These are phyloP conservation scores for Ditylenchus weischeri DNA, from an alignment of 2,888 invertebrate species.

Conservation along the genomic window DNA sequence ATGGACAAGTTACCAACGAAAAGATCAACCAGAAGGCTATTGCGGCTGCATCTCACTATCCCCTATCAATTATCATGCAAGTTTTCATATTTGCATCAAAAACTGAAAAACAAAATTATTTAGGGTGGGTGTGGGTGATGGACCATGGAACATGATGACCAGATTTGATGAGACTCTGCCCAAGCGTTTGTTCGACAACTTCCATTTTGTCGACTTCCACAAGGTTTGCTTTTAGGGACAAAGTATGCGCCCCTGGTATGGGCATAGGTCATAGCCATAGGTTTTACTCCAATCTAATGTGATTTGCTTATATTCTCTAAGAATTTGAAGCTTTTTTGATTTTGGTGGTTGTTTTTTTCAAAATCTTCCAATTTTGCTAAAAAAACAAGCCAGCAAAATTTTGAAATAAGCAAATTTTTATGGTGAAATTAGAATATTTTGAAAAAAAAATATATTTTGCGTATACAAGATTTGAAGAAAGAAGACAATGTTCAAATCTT, in stretches of 20 bases:
- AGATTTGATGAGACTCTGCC: slow-evolving; percentile 63
- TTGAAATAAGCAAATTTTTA: too few relatives aligned
- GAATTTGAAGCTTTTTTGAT: too few relatives aligned
- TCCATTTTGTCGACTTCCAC: slow-evolving; percentile 64
- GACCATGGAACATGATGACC: slow-evolving; percentile 64
- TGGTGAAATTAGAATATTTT: neutral
- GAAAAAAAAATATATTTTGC: too few relatives aligned
- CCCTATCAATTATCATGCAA: slow-evolving; percentile 63
- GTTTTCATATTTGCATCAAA: slow-evolving; percentile 12
- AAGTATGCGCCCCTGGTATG: too few relatives aligned
- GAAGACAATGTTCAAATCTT: too few relatives aligned
- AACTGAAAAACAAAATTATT: slow-evolving; percentile 14
- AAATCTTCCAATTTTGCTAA: neutral
- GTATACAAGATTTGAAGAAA: too few relatives aligned
- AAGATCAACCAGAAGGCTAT: slow-evolving; percentile 62
- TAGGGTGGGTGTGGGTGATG: slow-evolving; percentile 64
- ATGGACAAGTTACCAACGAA: slow-evolving; percentile 63
- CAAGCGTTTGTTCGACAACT: slow-evolving; percentile 63
- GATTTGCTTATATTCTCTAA: neutral
- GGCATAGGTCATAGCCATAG: too few relatives aligned
- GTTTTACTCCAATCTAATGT: neutral
- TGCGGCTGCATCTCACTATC: slow-evolving; percentile 62
- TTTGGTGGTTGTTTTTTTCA: too few relatives aligned
- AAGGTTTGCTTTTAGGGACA: slow-evolving; percentile 44
- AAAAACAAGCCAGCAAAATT: too few relatives aligned